Conservation (phyloP, 37 sponge, comb jelly and placozoan genomes). For the Lycopodina hypogea region DNA sequence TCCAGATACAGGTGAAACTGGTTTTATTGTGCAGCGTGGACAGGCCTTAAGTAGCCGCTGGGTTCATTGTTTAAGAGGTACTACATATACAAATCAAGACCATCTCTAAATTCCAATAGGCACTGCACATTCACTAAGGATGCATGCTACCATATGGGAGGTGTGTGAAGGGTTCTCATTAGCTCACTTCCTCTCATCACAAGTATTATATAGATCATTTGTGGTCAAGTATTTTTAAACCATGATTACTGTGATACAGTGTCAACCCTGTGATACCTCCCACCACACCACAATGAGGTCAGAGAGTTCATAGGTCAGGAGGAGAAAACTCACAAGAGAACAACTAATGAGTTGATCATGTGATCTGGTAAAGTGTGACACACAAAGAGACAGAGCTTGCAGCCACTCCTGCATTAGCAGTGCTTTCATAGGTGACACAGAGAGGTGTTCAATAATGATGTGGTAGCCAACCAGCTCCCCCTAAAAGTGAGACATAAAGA, state of each 20-base stretch:
- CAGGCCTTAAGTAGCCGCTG: no score
- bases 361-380: constrained; percentile 41
- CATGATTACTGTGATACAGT: not conserved
- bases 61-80: no score
- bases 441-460: constrained; percentile 29
- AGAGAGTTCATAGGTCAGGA: not conserved
- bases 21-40: no score
- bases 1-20: no score
- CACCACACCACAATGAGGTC: not conserved
- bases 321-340: constrained; percentile 39
- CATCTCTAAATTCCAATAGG: no score
- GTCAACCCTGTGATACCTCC: not conserved
- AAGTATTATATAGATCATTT: no score
- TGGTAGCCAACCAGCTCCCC: constrained; percentile 26
- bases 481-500: constrained; percentile 17
- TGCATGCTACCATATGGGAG: no score
- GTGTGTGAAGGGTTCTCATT: no score
- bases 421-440: constrained; percentile 19
- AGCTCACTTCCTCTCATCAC: no score
- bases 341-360: constrained; percentile 51
- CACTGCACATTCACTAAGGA: no score
- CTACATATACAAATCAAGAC: no score
- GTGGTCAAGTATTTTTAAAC: no score
- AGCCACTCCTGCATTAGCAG: constrained; percentile 54
- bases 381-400: constrained; percentile 50